phyloP scores from a whole-genome alignment of 2,113 vertebrate genomes.

The Scalopus aquaticus region DNA sequence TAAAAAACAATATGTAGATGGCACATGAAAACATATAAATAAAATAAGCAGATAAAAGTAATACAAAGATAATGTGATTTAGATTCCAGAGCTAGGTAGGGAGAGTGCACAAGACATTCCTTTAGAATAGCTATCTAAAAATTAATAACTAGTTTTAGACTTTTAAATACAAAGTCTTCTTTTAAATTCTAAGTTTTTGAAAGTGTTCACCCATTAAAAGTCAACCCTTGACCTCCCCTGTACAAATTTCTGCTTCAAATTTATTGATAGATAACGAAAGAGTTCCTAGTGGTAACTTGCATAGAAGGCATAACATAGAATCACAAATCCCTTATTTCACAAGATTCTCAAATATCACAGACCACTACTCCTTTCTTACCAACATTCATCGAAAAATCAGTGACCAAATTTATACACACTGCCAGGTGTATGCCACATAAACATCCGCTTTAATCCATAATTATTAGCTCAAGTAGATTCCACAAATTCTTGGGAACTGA shows the following conservation, averaged over 20 bases:
- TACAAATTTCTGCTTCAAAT: background rate
- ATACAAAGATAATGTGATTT: background rate
- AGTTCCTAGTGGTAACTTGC: background rate
- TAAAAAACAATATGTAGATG: background rate
- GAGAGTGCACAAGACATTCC: background rate
- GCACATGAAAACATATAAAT: background rate
- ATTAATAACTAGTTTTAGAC: background rate
- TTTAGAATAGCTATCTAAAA: background rate
- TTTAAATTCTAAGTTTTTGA: slow-evolving; percentile 8
- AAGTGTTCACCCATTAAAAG: background rate
- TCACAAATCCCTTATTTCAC: background rate
- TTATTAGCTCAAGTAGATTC: background rate
- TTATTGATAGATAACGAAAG: background rate
- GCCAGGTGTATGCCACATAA: background rate
- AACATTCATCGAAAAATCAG: background rate
- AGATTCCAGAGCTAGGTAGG: background rate
- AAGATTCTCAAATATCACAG: background rate
- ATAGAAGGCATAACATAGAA: background rate
- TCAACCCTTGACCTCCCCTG: background rate
- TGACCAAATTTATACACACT: background rate
- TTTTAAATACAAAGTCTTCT: background rate
- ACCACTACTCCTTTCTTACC: fast-evolving
- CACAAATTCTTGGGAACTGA: background rate
- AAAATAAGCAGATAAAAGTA: background rate
- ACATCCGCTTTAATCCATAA: background rate